Conservation (phyloP, 53 echinoderm and acorn worm genomes). For the Holothuria scabra region DNA sequence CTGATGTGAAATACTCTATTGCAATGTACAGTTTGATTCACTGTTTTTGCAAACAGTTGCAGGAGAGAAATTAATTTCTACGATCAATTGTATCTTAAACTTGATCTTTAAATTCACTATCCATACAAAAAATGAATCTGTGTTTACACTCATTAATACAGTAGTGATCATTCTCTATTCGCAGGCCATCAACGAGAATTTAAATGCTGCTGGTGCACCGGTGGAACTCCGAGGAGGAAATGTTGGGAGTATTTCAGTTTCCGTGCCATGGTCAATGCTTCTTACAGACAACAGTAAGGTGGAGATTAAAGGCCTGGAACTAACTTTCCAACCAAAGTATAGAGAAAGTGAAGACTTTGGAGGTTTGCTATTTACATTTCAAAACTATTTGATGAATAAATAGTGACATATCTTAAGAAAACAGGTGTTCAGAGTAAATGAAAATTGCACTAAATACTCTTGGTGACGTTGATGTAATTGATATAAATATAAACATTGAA, state of each 20-base stretch:
- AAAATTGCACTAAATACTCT: too few relatives aligned
- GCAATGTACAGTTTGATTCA: too few relatives aligned
- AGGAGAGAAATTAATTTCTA: too few relatives aligned
- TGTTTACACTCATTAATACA: not conserved
- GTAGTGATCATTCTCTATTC: not conserved
- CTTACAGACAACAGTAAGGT: constrained; percentile 94
- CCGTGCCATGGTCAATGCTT: constrained; percentile 94
- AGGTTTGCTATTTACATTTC: not conserved
- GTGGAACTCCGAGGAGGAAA: constrained; percentile 93
- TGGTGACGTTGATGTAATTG: too few relatives aligned
- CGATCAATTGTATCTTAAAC: not conserved
- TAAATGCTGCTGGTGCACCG: constrained; percentile 82
- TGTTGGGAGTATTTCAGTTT: constrained; percentile 96
- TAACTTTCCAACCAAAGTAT: constrained; percentile 96
- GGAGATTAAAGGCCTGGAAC: constrained; percentile 87
- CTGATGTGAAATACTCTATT: too few relatives aligned
- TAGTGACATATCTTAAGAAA: too few relatives aligned
- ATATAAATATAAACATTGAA: too few relatives aligned
- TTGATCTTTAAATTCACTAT: not conserved
- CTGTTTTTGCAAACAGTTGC: too few relatives aligned
- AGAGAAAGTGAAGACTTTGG: constrained; percentile 61
- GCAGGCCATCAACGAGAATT: constrained; percentile 90
- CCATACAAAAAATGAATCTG: not conserved
- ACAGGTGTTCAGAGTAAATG: too few relatives aligned
- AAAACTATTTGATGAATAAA: too few relatives aligned